Base-by-base conservation (phyloP, 1,140 invertebrate genomes). In the Limonius californicus region DNA sequence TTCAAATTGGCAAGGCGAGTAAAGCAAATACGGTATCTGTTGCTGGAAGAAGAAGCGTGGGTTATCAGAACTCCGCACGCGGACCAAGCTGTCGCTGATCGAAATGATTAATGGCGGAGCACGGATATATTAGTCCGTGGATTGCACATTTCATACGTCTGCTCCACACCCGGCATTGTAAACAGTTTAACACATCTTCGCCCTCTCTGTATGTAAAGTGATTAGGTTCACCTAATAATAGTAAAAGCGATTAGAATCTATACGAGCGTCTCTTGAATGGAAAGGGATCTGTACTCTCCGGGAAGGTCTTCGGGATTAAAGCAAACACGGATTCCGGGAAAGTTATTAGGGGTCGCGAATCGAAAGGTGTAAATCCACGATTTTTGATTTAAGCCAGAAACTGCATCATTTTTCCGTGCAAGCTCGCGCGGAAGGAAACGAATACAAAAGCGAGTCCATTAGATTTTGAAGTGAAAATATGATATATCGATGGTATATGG, bases 91-190 rank as follows among this genome's bases (percentile, higher is more conserved):
- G 65, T 67, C 65, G 59, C 58, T 63, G 65, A 67, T 63, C 65
- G 59, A 67, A 59, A 67, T 67, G 65, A 67, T 67, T 67, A 67
- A 67, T 67, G 65, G 57, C 62, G 47, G 45, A 54, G 65, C 65
- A 63, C 65, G 61, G 62, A 59, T 67, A 63, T 67, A 63, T 63
- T 67, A 63, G 57, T 57, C 57, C 58, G 32, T 54, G 57, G 61
- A 63, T 61, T 59, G 57, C 57, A 63, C 32, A 59, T 63, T 63
- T 61, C 62, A 20, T 45, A 47, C 54, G 53, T 55, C 20, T 56
- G 53, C 60, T 56, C 20, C 39, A 47, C 60, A 65, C 60, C 21
- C 54, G 50, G 57, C 32, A 65, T 62, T 65, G 54, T 65, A 55
- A 62, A 65, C 63, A 57, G 60, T 61, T 64, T 54, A 61, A 61